Conservation (phyloP, 2,113 vertebrate species). For the Lota lota region DNA sequence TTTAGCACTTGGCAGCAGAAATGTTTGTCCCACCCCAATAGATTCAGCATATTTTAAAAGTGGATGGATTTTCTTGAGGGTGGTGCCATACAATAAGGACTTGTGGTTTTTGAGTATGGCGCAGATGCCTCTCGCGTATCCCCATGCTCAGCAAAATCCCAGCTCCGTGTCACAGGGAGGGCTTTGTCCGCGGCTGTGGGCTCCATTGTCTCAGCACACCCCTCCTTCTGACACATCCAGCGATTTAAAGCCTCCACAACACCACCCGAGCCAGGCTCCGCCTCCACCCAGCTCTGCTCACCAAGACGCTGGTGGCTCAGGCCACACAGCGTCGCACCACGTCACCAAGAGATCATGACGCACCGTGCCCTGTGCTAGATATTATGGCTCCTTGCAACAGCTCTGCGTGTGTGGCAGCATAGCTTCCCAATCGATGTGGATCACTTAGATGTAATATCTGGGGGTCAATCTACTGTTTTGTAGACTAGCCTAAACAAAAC, state of each 20-base stretch:
- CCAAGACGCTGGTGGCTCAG: slow-evolving; percentile 1
- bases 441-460: too few species aligned
- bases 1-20: slow-evolving; percentile 26
- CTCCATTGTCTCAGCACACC: slow-evolving; percentile 57
- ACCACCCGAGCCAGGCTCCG: slow-evolving; percentile 37
- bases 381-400: too few species aligned
- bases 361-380: too few species aligned
- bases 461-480: too few species aligned
- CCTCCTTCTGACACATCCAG: slow-evolving; percentile 52
- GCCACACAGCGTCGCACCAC: background rate
- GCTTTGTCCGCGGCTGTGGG: slow-evolving; percentile 64
- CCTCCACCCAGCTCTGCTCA: slow-evolving; percentile 31
- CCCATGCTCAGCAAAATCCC: slow-evolving; percentile 50
- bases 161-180: slow-evolving; percentile 52
- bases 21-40: slow-evolving; percentile 44
- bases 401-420: too few species aligned
- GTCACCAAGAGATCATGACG: background rate
- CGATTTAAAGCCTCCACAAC: slow-evolving; percentile 53
- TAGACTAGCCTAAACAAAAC: too few species aligned
- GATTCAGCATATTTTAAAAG: slow-evolving; percentile 29
- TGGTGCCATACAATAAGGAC: slow-evolving; percentile 58
- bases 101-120: slow-evolving; percentile 53
- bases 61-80: slow-evolving; percentile 39
- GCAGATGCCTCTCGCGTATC: slow-evolving; percentile 41
- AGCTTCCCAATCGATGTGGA: too few species aligned